phyloP scores from a whole-genome alignment of 2,113 vertebrate species.

The Bufo bufo region DNA sequence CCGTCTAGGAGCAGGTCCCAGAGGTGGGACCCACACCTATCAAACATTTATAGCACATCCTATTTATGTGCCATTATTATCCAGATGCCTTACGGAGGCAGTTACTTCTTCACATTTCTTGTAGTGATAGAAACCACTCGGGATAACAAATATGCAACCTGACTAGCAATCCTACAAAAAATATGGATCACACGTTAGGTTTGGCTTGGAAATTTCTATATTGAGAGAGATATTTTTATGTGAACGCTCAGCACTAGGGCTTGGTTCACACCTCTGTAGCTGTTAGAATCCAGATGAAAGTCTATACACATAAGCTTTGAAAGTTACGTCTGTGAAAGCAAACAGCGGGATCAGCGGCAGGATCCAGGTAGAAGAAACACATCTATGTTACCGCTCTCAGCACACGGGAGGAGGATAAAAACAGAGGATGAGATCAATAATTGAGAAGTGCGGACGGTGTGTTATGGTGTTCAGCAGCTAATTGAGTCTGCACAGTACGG shows the following conservation, averaged over 20 bases:
- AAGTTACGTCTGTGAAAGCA: neutral
- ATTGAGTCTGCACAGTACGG: constrained; percentile 27
- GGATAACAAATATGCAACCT: too few relatives aligned
- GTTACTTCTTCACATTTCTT: too few relatives aligned
- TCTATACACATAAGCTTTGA: neutral
- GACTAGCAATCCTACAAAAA: too few relatives aligned
- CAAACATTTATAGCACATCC: too few relatives aligned
- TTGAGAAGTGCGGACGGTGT: neutral
- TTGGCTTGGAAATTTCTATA: neutral
- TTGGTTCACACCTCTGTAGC: neutral
- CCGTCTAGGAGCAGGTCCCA: too few relatives aligned
- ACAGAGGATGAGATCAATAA: constrained; percentile 5
- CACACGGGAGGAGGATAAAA: neutral
- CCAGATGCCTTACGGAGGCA: too few relatives aligned
- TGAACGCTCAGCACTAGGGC: neutral
- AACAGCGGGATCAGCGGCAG: neutral
- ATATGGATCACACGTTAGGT: too few relatives aligned
- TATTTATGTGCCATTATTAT: too few relatives aligned
- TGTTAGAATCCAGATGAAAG: neutral
- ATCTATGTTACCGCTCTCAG: neutral
- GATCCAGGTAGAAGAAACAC: neutral
- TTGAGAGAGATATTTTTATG: neutral
- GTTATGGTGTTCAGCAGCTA: constrained; percentile 2
- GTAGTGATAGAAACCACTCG: too few relatives aligned
- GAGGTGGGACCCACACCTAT: too few relatives aligned